Base-by-base conservation (phyloP, 1,140 invertebrate species). In the Aphaenogaster ashmeadi region DNA sequence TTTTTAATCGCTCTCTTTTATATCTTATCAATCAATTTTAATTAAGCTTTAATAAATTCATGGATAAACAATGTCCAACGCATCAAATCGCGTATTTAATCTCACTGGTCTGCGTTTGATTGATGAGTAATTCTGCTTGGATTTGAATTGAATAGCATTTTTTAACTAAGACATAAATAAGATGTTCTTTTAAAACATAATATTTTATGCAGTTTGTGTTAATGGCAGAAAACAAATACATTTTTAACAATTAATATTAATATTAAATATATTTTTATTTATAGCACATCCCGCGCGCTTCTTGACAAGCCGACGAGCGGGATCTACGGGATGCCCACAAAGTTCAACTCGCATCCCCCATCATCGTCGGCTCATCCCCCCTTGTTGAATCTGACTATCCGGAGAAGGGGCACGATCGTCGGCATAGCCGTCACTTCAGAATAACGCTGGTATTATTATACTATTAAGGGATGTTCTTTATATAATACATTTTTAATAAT, bases 271-370 rank as follows among this genome's bases (percentile, higher is more conserved):
- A 33, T 52, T 8, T 18, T 11, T 71, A 71, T 50, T 6, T 56
- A 56, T 15, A 54, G 18, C 5, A 56, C 13, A 52, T 15, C n/a
- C n/a, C 80, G 66, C 80, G 54, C 80, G 50, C 67, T 60, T 60
- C 80, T 62, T 33, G 47, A 67, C 62, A 36, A 67, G 62, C 52
- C 33, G 80, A 84, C 54, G 54, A 84, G 54, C 80, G 69, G 67
- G 33, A 84, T 84, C 80, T 84, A 74, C 54, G 69, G 18, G 47
- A 38, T 60, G 54, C 21, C 41, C 41, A 44, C 27, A 56, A 84
- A 74, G 80, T 84, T 84, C 80, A 84, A 47, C 15, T 13, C 2
- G 41, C 41, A 41, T 41, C 41, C 80, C 80, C 69, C 69, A 74
- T 60, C 79, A 44, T 71, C 13, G 7, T 72, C 47, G 41, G 41